A percentile compares a stretch with the other conserved stretches of the same genome.
Evolutionary conservation across 1,140 invertebrate species (phyloP).

Genomic region (Heliconius congener): DNA sequence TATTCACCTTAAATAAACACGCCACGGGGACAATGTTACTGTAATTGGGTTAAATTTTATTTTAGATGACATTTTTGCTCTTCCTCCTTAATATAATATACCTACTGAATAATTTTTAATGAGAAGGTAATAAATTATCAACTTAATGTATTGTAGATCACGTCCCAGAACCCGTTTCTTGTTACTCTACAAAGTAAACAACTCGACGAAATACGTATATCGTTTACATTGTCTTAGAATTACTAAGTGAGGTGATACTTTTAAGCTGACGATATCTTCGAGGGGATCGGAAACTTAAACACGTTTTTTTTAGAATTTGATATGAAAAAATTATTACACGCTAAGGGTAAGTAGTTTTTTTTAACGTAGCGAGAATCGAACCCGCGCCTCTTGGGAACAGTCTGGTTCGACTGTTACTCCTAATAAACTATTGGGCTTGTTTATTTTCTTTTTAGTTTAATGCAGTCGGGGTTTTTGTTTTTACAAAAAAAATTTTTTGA

Average conservation of each 20-base stretch:
- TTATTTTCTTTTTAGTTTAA: too few relatives aligned
- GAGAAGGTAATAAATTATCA: neutral
- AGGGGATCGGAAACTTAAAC: neutral
- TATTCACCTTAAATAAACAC: slow-evolving; percentile 1
- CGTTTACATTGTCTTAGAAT: neutral
- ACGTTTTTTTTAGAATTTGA: neutral
- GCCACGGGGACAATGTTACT: neutral
- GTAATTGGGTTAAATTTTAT: slow-evolving; percentile 12
- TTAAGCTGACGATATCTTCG: neutral
- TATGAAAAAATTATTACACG: too few relatives aligned
- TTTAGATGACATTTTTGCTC: neutral
- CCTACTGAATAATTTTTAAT: neutral
- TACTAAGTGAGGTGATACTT: slow-evolving; percentile 5
- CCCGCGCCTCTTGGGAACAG: too few relatives aligned
- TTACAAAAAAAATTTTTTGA: too few relatives aligned
- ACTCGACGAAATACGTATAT: slow-evolving; percentile 1
- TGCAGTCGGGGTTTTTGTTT: too few relatives aligned
- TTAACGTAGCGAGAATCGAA: too few relatives aligned
- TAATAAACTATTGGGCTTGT: too few relatives aligned
- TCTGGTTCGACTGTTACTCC: too few relatives aligned
- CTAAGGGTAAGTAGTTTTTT: too few relatives aligned
- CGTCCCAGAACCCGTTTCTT: neutral
- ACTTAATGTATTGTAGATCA: slow-evolving; percentile 8
- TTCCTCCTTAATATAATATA: neutral
- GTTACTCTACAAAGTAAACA: slow-evolving; percentile 1